These are phyloP conservation scores for Bolinopsis microptera DNA, from an alignment of 37 sponge, comb jelly and placozoan species.

Conservation along the genomic window DNA sequence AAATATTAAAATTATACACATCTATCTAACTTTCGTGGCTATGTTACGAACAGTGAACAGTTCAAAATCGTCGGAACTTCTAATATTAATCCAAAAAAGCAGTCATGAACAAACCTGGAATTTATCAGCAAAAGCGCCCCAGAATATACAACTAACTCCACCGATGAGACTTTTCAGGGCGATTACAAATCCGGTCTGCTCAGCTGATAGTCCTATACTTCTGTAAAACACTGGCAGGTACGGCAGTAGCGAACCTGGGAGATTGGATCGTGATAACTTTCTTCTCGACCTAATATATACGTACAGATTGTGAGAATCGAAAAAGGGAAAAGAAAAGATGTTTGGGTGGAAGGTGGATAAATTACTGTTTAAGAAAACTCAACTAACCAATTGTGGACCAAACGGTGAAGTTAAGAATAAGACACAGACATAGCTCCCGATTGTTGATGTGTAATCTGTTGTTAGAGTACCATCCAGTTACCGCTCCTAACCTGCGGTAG, in stretches of 20 bases:
- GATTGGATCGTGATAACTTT: not conserved
- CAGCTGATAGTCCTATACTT: constrained; percentile 36
- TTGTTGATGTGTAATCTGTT: not conserved
- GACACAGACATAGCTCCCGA: not conserved
- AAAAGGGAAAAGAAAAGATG: no score
- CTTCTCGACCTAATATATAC: not conserved
- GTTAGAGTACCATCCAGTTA: not conserved
- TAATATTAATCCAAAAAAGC: no score
- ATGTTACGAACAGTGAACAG: no score
- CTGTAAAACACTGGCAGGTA: constrained; percentile 33
- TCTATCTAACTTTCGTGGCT: no score
- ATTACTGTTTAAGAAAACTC: not conserved
- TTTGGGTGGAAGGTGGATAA: no score
- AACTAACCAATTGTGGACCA: not conserved
- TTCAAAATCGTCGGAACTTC: no score
- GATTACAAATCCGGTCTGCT: constrained; percentile 10
- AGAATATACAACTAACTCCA: not conserved
- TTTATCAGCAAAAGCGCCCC: constrained; percentile 18
- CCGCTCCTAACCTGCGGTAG: not conserved
- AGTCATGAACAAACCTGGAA: not conserved
- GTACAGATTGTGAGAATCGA: no score
- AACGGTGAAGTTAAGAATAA: not conserved
- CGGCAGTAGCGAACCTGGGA: constrained; percentile 11
- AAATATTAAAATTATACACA: not conserved
- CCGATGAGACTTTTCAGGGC: not conserved